phyloP scores from a whole-genome alignment of 2,797 vertebrate species.

The Champsocephalus gunnari region DNA sequence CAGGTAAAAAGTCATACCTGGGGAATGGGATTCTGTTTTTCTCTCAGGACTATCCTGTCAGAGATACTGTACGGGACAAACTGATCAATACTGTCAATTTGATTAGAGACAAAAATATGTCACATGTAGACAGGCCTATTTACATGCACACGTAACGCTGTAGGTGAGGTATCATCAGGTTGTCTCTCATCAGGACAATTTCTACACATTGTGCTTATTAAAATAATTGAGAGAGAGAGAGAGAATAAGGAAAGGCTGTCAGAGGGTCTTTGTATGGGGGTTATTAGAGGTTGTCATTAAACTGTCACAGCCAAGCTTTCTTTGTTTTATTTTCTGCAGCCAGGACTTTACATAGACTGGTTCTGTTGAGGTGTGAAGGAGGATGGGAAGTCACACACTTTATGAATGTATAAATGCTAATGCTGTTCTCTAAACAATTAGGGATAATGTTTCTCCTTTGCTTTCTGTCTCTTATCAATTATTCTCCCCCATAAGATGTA shows the following conservation, averaged over 20 bases:
- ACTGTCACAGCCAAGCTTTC: constrained; percentile 26
- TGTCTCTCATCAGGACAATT: neutral
- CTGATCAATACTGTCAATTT: neutral
- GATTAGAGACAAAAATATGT: neutral
- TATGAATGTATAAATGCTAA: neutral
- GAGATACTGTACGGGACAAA: neutral
- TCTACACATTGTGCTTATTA: constrained; percentile 9
- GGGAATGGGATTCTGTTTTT: neutral
- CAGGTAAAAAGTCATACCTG: constrained; percentile 83
- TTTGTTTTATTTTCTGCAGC: constrained; percentile 18
- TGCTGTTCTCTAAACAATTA: neutral
- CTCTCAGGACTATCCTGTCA: neutral
- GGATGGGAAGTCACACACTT: neutral
- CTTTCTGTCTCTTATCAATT: constrained; percentile 3
- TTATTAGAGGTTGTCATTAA: constrained; percentile 39
- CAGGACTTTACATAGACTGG: neutral
- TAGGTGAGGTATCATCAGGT: neutral
- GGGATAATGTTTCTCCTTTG: constrained; percentile 2
- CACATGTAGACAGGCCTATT: neutral
- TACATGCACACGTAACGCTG: neutral
- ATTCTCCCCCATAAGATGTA: constrained; percentile 1
- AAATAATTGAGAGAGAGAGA: constrained; percentile 21
- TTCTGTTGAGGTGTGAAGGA: neutral
- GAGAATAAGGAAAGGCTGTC: constrained; percentile 25
- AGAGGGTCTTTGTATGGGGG: constrained; percentile 21